Conservation (phyloP, 2,888 invertebrate species). For the Mesoligia furuncula region DNA sequence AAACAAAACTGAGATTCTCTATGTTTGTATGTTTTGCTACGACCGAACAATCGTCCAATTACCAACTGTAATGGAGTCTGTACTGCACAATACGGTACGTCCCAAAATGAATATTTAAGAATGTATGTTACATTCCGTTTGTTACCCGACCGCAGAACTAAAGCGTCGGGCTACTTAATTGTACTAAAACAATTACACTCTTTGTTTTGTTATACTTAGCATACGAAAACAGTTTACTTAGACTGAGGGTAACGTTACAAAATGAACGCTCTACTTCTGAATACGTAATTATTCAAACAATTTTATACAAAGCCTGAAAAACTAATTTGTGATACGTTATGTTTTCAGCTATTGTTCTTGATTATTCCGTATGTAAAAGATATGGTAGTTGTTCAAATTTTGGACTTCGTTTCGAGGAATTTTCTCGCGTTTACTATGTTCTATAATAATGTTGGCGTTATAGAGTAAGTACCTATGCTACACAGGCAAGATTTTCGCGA, state of each 20-base stretch:
- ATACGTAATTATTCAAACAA: slow-evolving; percentile 58
- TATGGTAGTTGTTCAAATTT: slow-evolving; percentile 36
- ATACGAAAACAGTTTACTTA: slow-evolving; percentile 68
- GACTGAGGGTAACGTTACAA: slow-evolving; percentile 54
- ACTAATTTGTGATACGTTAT: slow-evolving; percentile 56
- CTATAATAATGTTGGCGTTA: not conserved
- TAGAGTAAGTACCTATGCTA: slow-evolving; percentile 1
- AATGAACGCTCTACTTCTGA: slow-evolving; percentile 44
- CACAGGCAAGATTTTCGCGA: slow-evolving; percentile 14
- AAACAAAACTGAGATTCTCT: not conserved
- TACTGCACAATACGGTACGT: slow-evolving; percentile 6
- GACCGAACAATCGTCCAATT: slow-evolving; percentile 21
- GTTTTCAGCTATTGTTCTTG: slow-evolving; percentile 55
- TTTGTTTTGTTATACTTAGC: slow-evolving; percentile 67
- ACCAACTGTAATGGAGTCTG: slow-evolving; percentile 25
- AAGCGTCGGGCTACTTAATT: slow-evolving; percentile 57
- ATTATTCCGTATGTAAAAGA: slow-evolving; percentile 52
- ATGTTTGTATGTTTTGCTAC: not conserved
- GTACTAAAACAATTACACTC: slow-evolving; percentile 63
- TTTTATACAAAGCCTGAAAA: slow-evolving; percentile 63
- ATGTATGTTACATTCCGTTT: slow-evolving; percentile 36
- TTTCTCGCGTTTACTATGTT: slow-evolving; percentile 19
- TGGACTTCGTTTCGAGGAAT: slow-evolving; percentile 6
- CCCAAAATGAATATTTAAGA: slow-evolving; percentile 56
- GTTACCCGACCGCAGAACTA: slow-evolving; percentile 52